Percentiles rank a stretch among this genome's conserved stretches.
Evolutionary conservation across 2,113 vertebrate species (phyloP).

Genomic region (Zapus hudsonius): DNA sequence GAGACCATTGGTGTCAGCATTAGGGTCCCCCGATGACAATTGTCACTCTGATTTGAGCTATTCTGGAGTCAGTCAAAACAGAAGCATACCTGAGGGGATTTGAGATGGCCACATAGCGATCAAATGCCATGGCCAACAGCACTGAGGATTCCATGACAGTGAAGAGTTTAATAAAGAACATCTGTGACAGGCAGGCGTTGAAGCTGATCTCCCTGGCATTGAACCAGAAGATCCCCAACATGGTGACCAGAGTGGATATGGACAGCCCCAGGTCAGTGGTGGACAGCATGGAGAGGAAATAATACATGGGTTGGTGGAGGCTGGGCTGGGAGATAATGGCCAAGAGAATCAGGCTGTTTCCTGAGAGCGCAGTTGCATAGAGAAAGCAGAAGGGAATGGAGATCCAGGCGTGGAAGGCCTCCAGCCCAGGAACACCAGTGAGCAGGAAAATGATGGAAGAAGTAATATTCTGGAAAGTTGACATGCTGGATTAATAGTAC

Average conservation of each 20-base stretch:
- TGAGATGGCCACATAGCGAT: slow-evolving; percentile 75
- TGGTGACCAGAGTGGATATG: slow-evolving; percentile 63
- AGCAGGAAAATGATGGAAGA: slow-evolving; percentile 60
- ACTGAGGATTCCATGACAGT: slow-evolving; percentile 75
- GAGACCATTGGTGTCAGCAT: slow-evolving; percentile 68
- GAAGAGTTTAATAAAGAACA: slow-evolving; percentile 75
- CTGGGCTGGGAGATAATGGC: slow-evolving; percentile 55
- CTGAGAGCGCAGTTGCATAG: slow-evolving; percentile 60
- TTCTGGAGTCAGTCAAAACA: slow-evolving; percentile 68
- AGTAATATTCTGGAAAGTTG: slow-evolving; percentile 46
- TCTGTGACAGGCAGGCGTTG: slow-evolving; percentile 73
- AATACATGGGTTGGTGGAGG: slow-evolving; percentile 75
- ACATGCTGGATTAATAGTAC: slow-evolving; percentile 58
- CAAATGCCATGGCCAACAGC: slow-evolving; percentile 76
- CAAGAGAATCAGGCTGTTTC: slow-evolving; percentile 74
- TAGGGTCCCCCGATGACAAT: slow-evolving; percentile 57
- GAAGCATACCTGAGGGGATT: slow-evolving; percentile 72
- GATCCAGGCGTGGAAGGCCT: slow-evolving; percentile 75
- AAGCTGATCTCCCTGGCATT: slow-evolving; percentile 68
- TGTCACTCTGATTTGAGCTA: slow-evolving; percentile 54
- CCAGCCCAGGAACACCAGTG: slow-evolving; percentile 71
- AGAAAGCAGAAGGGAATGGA: slow-evolving; percentile 78
- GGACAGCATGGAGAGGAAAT: slow-evolving; percentile 75
- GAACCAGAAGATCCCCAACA: slow-evolving; percentile 73
- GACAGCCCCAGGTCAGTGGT: slow-evolving; percentile 66